These are phyloP conservation scores for Steromphala cineraria DNA, from an alignment of 2,888 invertebrate species.

Conservation along the genomic window DNA sequence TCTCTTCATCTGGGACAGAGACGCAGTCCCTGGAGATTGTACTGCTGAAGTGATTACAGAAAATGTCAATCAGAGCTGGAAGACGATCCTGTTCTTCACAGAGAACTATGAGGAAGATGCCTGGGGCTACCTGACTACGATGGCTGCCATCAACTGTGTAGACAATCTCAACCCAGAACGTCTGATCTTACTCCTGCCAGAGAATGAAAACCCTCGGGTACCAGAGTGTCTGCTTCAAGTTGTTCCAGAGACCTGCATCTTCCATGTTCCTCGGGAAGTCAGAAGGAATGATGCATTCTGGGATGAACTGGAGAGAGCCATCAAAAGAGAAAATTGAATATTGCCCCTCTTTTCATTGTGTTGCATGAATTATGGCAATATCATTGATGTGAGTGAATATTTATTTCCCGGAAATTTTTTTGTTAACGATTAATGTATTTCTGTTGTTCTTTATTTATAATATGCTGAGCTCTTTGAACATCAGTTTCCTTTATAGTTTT, in stretches of 20 bases:
- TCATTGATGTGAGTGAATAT: too few relatives aligned
- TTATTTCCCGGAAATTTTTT: too few relatives aligned
- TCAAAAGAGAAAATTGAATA: too few relatives aligned
- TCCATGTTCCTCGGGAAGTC: too few relatives aligned
- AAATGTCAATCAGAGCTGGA: background rate
- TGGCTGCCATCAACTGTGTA: background rate
- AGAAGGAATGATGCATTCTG: too few relatives aligned
- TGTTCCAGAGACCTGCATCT: background rate
- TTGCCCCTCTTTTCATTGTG: too few relatives aligned
- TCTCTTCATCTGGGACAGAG: background rate
- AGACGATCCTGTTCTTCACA: background rate
- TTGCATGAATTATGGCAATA: too few relatives aligned
- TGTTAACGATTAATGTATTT: too few relatives aligned
- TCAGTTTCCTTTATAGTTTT: too few relatives aligned
- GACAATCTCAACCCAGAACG: background rate
- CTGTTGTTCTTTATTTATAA: too few relatives aligned
- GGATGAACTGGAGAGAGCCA: too few relatives aligned
- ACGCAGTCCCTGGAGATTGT: background rate
- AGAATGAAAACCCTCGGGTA: background rate
- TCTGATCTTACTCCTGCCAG: background rate
- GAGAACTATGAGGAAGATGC: background rate
- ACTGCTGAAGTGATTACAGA: background rate
- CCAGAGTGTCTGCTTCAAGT: background rate
- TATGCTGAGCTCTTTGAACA: too few relatives aligned
- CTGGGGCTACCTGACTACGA: background rate